Evolutionary conservation across 1,140 invertebrate genomes (phyloP).

Genomic region (Bombus polaris): DNA sequence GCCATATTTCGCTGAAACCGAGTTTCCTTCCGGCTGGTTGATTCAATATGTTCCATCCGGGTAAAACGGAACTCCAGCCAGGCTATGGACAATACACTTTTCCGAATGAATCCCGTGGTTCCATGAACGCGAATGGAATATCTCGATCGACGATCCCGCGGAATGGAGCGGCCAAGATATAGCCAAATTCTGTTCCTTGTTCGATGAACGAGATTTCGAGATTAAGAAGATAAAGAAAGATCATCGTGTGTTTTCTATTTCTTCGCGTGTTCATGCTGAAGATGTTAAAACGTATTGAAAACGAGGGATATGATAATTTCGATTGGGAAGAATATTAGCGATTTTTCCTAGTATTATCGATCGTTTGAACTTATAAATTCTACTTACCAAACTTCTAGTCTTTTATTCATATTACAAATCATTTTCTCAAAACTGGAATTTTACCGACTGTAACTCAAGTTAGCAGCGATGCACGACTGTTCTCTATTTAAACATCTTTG

Average conservation of each 20-base stretch:
- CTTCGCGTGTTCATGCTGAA: not conserved
- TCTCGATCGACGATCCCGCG: not conserved
- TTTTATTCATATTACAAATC: too few relatives aligned
- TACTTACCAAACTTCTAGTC: too few relatives aligned
- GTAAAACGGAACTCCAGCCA: constrained; percentile 49
- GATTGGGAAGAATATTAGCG: too few relatives aligned
- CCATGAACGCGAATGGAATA: constrained; percentile 17
- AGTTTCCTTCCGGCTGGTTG: constrained; percentile 57
- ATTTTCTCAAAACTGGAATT: too few relatives aligned
- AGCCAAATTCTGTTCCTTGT: not conserved
- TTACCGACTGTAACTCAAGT: too few relatives aligned
- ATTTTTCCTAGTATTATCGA: too few relatives aligned
- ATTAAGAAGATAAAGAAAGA: not conserved
- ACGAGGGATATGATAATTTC: not conserved
- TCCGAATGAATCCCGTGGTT: not conserved
- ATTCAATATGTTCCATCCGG: constrained; percentile 54
- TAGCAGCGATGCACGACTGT: too few relatives aligned
- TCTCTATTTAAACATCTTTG: too few relatives aligned
- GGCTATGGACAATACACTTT: constrained; percentile 43
- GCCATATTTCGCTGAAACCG: constrained; percentile 53
- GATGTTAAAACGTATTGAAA: not conserved
- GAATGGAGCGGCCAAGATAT: constrained; percentile 2
- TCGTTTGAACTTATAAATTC: too few relatives aligned
- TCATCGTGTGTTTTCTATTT: not conserved
- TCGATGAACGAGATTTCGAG: not conserved